Evolutionary conservation across 2,797 vertebrate genomes (phyloP).

Genomic region (Sandelia bainsii): DNA sequence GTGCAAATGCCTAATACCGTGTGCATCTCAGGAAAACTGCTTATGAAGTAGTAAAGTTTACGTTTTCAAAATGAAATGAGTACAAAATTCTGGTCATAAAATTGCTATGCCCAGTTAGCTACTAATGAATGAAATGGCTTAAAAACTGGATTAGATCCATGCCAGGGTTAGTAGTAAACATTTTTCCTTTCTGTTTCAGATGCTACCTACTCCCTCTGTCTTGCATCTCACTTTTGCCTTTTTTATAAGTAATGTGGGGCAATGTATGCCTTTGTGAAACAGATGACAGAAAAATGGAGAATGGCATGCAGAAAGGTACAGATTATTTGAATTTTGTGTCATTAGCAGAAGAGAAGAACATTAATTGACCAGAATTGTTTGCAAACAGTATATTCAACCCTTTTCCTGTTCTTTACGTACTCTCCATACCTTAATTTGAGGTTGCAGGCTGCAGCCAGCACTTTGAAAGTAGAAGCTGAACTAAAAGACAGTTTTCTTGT

Average conservation of each 20-base stretch:
- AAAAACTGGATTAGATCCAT: neutral
- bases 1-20: conserved; percentile 41
- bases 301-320: no score
- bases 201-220: no score
- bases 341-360: neutral
- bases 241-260: no score
- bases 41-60: neutral
- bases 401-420: neutral
- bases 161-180: neutral
- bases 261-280: no score
- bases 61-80: neutral
- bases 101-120: neutral
- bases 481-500: conserved; percentile 42
- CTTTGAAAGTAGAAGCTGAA: neutral
- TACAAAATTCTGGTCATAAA: neutral
- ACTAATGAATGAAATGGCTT: neutral
- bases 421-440: neutral
- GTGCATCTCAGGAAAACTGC: conserved; percentile 52
- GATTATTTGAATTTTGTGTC: no score
- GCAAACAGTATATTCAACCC: neutral
- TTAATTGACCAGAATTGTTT: no score
- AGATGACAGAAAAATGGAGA: no score
- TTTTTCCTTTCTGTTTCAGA: neutral
- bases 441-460: neutral
- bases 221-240: neutral